phyloP scores from a whole-genome alignment of 1,140 invertebrate species.

The Drosophila saltans region DNA sequence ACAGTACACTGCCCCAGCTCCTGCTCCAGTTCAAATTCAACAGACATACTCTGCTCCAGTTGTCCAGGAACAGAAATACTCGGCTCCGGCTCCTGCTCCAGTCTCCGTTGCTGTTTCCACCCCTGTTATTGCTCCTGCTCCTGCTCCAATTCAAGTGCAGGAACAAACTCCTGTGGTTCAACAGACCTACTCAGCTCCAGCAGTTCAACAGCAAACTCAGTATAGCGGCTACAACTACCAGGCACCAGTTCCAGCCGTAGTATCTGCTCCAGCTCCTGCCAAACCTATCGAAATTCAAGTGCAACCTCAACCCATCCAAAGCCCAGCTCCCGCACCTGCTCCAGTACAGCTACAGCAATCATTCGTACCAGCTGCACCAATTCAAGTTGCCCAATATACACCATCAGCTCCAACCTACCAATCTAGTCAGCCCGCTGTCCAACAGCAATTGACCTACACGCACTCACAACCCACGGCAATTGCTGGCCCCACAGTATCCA shows the following conservation, averaged over 20 bases:
- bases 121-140: conserved; percentile 31
- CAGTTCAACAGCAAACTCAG: conserved; percentile 6
- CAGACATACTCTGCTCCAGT: conserved; percentile 20
- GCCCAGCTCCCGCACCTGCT: conserved; percentile 6
- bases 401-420: conserved; percentile 39
- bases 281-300: not conserved
- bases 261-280: too few relatives aligned
- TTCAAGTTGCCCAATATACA: conserved; percentile 2
- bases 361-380: conserved; percentile 44
- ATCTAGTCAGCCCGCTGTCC: conserved; percentile 26
- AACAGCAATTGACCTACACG: conserved; percentile 44
- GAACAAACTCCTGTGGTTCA: conserved; percentile 36
- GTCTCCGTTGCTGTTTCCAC: conserved; percentile 24
- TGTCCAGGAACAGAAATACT: conserved; percentile 32
- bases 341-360: conserved; percentile 50
- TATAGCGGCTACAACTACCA: conserved; percentile 8
- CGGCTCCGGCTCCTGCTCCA: conserved; percentile 24
- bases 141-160: conserved; percentile 38
- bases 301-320: conserved; percentile 1
- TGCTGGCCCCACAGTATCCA: not conserved
- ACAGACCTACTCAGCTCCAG: conserved; percentile 25
- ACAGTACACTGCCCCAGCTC: conserved; percentile 10
- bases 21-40: conserved; percentile 26
- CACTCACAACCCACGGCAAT: conserved; percentile 32
- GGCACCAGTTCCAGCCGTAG: not conserved